phyloP scores from a whole-genome alignment of 2,113 vertebrate genomes.

The Scatophagus argus region DNA sequence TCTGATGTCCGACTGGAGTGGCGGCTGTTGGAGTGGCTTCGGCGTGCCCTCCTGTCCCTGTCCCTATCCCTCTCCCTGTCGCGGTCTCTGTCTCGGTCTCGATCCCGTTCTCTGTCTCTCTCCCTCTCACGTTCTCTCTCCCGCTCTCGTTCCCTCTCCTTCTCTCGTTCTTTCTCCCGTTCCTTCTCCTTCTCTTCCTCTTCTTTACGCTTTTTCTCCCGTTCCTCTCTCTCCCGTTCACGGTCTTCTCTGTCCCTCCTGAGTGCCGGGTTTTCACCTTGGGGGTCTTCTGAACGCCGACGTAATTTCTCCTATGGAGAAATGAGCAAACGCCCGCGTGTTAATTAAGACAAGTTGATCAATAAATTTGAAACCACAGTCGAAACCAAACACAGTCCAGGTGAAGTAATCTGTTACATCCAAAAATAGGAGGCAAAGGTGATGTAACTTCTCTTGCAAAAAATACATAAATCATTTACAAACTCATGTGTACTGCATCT shows the following conservation, averaged over 20 bases:
- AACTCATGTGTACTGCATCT: not conserved
- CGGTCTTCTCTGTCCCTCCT: constrained; percentile 82
- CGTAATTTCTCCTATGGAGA: constrained; percentile 83
- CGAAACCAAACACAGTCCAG: not conserved
- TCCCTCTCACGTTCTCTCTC: constrained; percentile 88
- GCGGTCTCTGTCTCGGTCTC: constrained; percentile 84
- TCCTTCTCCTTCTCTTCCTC: constrained; percentile 92
- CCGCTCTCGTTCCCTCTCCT: constrained; percentile 87
- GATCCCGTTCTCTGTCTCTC: constrained; percentile 81
- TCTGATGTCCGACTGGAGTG: constrained; percentile 95
- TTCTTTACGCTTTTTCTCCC: constrained; percentile 85
- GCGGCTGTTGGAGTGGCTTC: constrained; percentile 93
- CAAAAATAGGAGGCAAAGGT: not conserved
- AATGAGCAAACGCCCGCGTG: not conserved
- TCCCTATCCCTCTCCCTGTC: constrained; percentile 89
- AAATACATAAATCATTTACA: too few relatives aligned
- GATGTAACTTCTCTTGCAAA: not conserved
- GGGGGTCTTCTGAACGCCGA: constrained; percentile 83
- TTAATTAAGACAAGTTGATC: not conserved
- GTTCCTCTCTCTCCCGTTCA: constrained; percentile 83
- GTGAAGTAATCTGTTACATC: not conserved
- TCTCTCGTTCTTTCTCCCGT: constrained; percentile 86
- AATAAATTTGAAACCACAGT: not conserved
- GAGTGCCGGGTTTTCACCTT: constrained; percentile 73
- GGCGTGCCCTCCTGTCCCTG: constrained; percentile 88